Evolutionary conservation across 1,140 invertebrate species (phyloP).

Genomic region (fruit fly (Drosophila melanogaster)): DNA sequence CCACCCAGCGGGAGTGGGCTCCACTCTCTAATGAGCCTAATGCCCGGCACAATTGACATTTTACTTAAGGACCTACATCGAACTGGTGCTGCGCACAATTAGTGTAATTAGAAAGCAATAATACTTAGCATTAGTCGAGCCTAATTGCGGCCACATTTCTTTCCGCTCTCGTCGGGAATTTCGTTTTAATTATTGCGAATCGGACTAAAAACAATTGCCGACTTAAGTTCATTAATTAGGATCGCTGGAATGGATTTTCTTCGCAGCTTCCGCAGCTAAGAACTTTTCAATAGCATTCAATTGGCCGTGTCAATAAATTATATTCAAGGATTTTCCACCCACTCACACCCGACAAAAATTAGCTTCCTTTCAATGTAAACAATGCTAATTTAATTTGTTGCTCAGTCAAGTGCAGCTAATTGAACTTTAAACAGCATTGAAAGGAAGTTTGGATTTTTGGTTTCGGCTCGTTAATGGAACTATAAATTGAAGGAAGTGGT

Average conservation of each 20-base stretch:
- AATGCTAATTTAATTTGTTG: slow-evolving; percentile 70
- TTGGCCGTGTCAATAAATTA: slow-evolving; percentile 65
- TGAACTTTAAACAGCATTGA: slow-evolving; percentile 48
- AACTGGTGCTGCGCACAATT: slow-evolving; percentile 64
- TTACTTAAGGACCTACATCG: slow-evolving; percentile 74
- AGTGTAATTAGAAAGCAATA: slow-evolving; percentile 82
- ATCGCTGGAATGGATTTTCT: slow-evolving; percentile 6
- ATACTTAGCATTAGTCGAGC: slow-evolving; percentile 65
- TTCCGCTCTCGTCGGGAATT: slow-evolving; percentile 23
- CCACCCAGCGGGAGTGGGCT: neutral
- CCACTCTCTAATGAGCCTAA: slow-evolving; percentile 66
- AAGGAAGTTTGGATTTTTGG: slow-evolving; percentile 7
- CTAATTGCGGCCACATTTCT: slow-evolving; percentile 49
- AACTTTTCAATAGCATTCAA: slow-evolving; percentile 43
- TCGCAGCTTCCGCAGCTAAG: slow-evolving; percentile 45
- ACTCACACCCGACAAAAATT: neutral
- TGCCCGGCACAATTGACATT: slow-evolving; percentile 75
- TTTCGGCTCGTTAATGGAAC: slow-evolving; percentile 16
- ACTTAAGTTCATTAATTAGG: slow-evolving; percentile 69
- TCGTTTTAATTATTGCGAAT: slow-evolving; percentile 58
- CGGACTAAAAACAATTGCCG: slow-evolving; percentile 60
- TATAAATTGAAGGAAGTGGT: slow-evolving; percentile 3
- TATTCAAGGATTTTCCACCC: slow-evolving; percentile 27
- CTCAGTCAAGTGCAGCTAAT: slow-evolving; percentile 63
- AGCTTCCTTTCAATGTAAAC: slow-evolving; percentile 23